A percentile compares a stretch with the other conserved stretches of the same genome.
Conservation (phyloP, 2,797 vertebrate species). For the Caiman crocodilus region DNA sequence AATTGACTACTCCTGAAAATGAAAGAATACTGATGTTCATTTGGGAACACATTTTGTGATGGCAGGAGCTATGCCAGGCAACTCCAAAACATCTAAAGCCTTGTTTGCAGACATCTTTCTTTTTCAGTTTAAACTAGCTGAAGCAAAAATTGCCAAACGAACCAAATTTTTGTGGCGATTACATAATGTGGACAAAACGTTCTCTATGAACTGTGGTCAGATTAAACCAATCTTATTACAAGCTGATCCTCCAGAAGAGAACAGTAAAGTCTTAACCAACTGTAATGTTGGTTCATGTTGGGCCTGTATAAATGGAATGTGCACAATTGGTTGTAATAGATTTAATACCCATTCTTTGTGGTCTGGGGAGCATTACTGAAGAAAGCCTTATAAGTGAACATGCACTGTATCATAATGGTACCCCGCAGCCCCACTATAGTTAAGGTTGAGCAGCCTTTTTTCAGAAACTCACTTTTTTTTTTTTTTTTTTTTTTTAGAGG, state of each 20-base stretch:
- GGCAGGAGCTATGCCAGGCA: slow-evolving; percentile 34
- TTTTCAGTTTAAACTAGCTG: slow-evolving; percentile 14
- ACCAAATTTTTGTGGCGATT: slow-evolving; percentile 23
- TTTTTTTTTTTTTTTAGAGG: slow-evolving; percentile 57
- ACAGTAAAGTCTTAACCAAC: background rate
- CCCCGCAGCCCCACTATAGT: slow-evolving; percentile 69
- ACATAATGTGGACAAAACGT: slow-evolving; percentile 40
- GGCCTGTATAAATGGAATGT: background rate
- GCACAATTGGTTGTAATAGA: background rate
- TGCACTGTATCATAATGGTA: slow-evolving; percentile 64
- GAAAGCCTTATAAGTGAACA: slow-evolving; percentile 77
- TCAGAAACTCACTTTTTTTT: slow-evolving; percentile 61
- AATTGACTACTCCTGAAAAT: slow-evolving; percentile 42
- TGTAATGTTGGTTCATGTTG: background rate
- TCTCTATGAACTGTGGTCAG: background rate
- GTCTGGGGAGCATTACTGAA: background rate
- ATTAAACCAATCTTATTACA: slow-evolving; percentile 16
- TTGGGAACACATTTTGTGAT: slow-evolving; percentile 32
- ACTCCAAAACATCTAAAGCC: background rate
- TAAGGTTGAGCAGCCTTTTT: slow-evolving; percentile 57
- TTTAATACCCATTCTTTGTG: no score
- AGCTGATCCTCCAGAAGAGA: background rate
- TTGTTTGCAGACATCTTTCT: background rate
- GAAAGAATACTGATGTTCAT: background rate
- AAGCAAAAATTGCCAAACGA: slow-evolving; percentile 34